Base-by-base conservation (phyloP, 2,888 invertebrate species). In the Molorchus minor region DNA sequence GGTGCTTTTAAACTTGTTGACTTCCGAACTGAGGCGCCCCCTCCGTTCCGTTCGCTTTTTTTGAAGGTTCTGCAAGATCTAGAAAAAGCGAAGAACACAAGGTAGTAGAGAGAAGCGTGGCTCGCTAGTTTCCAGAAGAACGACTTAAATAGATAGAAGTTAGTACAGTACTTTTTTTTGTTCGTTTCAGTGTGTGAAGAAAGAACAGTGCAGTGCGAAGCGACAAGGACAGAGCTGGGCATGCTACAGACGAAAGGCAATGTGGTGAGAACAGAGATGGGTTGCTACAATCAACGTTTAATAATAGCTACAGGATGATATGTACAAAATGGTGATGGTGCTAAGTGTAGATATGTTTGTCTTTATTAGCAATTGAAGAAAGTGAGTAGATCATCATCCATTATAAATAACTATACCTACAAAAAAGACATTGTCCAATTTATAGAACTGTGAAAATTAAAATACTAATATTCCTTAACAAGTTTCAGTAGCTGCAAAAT, bases 11-110 rank as follows among this genome's bases (percentile, higher is more conserved):
- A 85, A 86, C 90, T 93, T 93, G 92, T 93, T 91, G 86, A 89
- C 86, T 87, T 94, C 93, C 87, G 93, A 93, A 91, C 92, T 90
- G 90, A 93, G 93, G 87, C 93, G 92, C 88, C 94, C 94, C 89
- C 94, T 91, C 87, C 94, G 90, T 90, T 94, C 93, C 87, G 94
- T 94, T 91, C 94, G 93, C 91, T 94, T 95, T 94, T 94, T 94
- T 93, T 94, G 94, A 87, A 94, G 94, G 90, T 94, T 94, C 94
- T 94, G 94, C 92, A 94, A 94, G 91, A 94, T 94, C 94, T 94
- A 94, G 91, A 93, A 93, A 90, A 90, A 89, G 89, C 89, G 89
- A 89, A 90, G 88, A 90, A 89, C 88, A 89, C 88, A 88, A 89
- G 88, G 87, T 89, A 89, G 88, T 89, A 88, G 87, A 87, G 85